Conservation (phyloP, 2,113 vertebrate species). For the Indicator indicator region DNA sequence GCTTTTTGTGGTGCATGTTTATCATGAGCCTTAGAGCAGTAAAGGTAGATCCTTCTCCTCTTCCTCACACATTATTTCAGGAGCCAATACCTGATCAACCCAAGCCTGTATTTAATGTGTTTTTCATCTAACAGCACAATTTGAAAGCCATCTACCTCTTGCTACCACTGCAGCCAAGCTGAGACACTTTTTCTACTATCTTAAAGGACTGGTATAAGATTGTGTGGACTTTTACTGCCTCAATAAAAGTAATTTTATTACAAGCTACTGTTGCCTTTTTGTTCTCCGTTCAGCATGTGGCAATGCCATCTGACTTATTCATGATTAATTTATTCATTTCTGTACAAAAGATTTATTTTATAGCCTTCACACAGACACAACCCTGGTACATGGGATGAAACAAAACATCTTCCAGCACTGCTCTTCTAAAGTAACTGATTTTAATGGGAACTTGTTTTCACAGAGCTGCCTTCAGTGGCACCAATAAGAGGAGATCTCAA, state of each 20-base stretch:
- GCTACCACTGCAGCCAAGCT: not conserved
- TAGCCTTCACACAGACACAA: not conserved
- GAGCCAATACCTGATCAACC: not conserved
- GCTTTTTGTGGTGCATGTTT: not conserved
- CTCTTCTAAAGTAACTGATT: not conserved
- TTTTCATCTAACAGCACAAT: not conserved
- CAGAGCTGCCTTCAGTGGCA: not conserved
- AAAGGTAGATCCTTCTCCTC: not conserved
- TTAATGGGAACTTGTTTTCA: not conserved
- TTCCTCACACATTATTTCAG: not conserved
- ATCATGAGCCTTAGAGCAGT: not conserved
- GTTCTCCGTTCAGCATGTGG: not conserved
- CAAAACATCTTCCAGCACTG: not conserved
- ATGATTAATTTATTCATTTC: not conserved
- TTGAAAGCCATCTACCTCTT: not conserved
- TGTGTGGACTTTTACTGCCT: not conserved
- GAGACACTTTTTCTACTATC: conserved; percentile 8
- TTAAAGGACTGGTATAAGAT: not conserved
- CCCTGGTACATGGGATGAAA: not conserved
- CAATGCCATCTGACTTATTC: not conserved
- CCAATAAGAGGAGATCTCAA: not conserved
- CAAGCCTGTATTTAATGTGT: not conserved
- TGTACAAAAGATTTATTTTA: not conserved
- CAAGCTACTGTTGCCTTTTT: not conserved
- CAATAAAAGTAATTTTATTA: conserved; percentile 20